Conservation (phyloP, 2,888 invertebrate genomes). For the Ennomos erosarius region DNA sequence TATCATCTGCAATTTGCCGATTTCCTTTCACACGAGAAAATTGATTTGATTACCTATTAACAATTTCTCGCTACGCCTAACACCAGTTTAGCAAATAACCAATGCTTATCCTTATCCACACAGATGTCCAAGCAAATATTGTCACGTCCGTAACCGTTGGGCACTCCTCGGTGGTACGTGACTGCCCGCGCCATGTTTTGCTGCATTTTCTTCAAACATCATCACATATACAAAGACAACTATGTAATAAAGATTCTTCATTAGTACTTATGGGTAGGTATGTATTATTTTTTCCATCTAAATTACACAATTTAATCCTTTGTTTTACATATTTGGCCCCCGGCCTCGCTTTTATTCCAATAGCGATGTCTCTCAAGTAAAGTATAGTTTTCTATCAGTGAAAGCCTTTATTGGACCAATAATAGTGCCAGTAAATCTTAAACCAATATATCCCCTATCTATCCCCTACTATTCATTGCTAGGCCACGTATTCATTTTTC, state of each 20-base stretch:
- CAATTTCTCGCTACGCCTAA: slow-evolving; percentile 24
- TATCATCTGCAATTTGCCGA: neutral
- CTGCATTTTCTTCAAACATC: slow-evolving; percentile 32
- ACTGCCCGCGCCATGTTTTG: slow-evolving; percentile 61
- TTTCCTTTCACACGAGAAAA: slow-evolving; percentile 15
- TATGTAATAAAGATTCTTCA: slow-evolving; percentile 5
- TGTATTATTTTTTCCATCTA: too few relatives aligned
- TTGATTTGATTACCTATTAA: slow-evolving; percentile 11
- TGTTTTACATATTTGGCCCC: too few relatives aligned
- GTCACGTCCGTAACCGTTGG: slow-evolving; percentile 72
- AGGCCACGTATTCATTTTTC: too few relatives aligned
- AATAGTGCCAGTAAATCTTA: too few relatives aligned
- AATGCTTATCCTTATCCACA: slow-evolving; percentile 43
- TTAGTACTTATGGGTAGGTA: too few relatives aligned
- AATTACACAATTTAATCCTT: too few relatives aligned
- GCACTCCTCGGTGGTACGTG: slow-evolving; percentile 67
- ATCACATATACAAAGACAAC: neutral
- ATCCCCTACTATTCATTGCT: too few relatives aligned
- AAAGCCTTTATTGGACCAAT: too few relatives aligned
- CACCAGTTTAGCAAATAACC: slow-evolving; percentile 47
- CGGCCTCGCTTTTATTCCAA: too few relatives aligned
- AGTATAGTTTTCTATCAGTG: too few relatives aligned
- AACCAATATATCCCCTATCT: too few relatives aligned
- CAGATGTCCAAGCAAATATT: slow-evolving; percentile 67
- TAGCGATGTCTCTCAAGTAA: neutral